phyloP scores from a whole-genome alignment of 2,113 vertebrate species.

The Malurus elegans region DNA sequence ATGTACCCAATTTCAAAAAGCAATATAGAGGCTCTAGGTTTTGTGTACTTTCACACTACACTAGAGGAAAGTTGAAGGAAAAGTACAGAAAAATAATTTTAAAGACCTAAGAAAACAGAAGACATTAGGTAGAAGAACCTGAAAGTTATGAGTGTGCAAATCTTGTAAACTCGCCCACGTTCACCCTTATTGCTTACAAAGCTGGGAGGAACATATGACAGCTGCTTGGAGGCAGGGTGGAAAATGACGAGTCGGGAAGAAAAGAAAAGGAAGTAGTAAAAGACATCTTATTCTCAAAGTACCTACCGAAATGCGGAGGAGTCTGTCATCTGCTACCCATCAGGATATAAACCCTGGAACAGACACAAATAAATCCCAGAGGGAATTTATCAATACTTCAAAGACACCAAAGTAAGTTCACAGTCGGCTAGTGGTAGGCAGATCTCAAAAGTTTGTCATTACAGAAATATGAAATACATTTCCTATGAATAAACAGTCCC shows the following conservation, averaged over 20 bases:
- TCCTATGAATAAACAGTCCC: not conserved
- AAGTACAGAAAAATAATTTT: not conserved
- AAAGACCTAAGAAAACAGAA: not conserved
- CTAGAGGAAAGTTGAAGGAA: not conserved
- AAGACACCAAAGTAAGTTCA: constrained; percentile 35
- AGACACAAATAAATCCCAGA: constrained; percentile 36
- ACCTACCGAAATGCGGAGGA: not conserved
- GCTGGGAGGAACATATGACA: constrained; percentile 21
- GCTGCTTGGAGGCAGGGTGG: constrained; percentile 26
- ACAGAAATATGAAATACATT: not conserved
- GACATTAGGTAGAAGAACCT: not conserved
- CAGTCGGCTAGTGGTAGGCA: not conserved
- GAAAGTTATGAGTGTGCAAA: constrained; percentile 8
- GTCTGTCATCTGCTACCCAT: constrained; percentile 54
- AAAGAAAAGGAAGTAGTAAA: constrained; percentile 46
- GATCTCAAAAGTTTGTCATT: not conserved
- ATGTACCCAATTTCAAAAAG: not conserved
- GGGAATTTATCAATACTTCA: constrained; percentile 29
- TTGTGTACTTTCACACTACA: not conserved
- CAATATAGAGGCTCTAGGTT: not conserved
- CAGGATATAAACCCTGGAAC: constrained; percentile 15
- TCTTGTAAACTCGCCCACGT: not conserved
- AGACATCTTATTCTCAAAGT: constrained; percentile 40
- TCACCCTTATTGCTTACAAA: constrained; percentile 20
- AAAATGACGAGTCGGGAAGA: not conserved